Percentiles rank a stretch among this genome's conserved stretches.
These are phyloP conservation scores for Cyrtodaria siliqua DNA, from an alignment of 2,888 invertebrate species.

Conservation along the genomic window DNA sequence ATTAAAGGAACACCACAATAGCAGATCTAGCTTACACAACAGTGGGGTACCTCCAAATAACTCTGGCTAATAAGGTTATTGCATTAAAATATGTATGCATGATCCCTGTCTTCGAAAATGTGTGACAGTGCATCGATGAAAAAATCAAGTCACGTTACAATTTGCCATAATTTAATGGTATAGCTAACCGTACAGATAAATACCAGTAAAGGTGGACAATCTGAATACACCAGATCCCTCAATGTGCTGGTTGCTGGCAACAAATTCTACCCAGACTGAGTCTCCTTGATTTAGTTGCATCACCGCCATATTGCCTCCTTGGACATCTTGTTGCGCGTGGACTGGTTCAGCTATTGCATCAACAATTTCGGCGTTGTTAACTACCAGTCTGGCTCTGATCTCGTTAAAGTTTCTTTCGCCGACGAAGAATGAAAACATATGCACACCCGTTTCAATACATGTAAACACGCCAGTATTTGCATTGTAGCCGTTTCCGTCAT, in stretches of 20 bases:
- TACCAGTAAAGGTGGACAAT: constrained; percentile 18
- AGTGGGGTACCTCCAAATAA: no score
- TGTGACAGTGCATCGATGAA: no score
- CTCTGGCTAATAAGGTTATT: no score
- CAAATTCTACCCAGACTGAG: constrained; percentile 9
- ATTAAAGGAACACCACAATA: no score
- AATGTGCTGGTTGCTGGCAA: constrained; percentile 3
- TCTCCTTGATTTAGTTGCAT: constrained; percentile 11
- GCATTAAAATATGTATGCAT: no score
- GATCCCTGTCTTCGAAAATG: no score
- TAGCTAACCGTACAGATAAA: constrained; percentile 24
- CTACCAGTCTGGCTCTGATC: constrained; percentile 1
- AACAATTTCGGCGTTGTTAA: constrained; percentile 1
- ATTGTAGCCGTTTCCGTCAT: constrained; percentile 27
- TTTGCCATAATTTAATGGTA: no score
- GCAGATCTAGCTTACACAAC: no score
- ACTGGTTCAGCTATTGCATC: not conserved
- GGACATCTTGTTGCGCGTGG: constrained; percentile 9
- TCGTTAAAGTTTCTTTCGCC: not conserved
- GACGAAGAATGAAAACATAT: constrained; percentile 10
- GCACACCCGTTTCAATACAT: constrained; percentile 15
- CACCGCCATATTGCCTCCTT: constrained; percentile 16
- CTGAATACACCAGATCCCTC: constrained; percentile 2
- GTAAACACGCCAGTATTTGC: constrained; percentile 15
- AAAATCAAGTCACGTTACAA: no score